Percentiles rank a stretch among this genome's conserved stretches.
These are phyloP conservation scores for Silurus aristotelis DNA, from an alignment of 2,797 vertebrate genomes.

Conservation along the genomic window DNA sequence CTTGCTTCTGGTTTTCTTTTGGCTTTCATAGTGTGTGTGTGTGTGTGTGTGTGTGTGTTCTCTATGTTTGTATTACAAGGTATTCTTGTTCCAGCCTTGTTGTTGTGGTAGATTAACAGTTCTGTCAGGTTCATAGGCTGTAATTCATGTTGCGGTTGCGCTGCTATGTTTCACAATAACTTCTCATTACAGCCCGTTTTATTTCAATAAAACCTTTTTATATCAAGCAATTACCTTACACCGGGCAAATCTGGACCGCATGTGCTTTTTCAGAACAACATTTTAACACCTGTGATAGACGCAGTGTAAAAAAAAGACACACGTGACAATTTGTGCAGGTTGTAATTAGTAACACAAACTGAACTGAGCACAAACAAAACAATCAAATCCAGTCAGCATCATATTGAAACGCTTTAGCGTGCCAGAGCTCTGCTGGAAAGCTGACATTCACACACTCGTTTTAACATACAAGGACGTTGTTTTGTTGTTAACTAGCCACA, in stretches of 20 bases:
- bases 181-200: neutral
- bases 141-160: constrained; percentile 1
- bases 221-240: neutral
- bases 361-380: no score
- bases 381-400: no score
- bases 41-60: neutral
- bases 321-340: no score
- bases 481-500: no score
- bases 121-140: neutral
- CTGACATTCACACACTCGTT: no score
- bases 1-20: neutral
- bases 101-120: neutral
- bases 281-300: neutral
- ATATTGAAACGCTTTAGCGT: no score
- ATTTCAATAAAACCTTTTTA: neutral
- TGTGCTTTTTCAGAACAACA: neutral
- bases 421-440: no score
- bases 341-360: no score
- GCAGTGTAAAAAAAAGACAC: neutral
- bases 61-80: constrained; percentile 3
- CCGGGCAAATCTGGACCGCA: neutral
- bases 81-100: neutral
- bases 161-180: neutral
- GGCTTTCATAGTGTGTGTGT: neutral
- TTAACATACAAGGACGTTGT: no score